These are phyloP conservation scores for Aethina tumida DNA, from an alignment of 1,140 invertebrate genomes.

Conservation along the genomic window DNA sequence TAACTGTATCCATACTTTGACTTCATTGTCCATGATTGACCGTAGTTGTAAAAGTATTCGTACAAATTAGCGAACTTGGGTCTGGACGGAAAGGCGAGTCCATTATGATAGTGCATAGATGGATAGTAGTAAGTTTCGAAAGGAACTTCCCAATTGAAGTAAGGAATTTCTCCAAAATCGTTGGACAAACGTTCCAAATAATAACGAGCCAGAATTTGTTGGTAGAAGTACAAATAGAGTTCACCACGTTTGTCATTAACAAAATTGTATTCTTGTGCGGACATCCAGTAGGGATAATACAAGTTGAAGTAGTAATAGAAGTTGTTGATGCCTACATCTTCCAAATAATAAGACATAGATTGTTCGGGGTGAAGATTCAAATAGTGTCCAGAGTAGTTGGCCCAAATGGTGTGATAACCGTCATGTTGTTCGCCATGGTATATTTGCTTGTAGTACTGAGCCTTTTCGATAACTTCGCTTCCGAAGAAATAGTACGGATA, in stretches of 20 bases:
- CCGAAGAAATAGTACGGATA: constrained; percentile 52
- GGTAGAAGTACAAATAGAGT: constrained; percentile 45
- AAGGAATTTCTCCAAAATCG: constrained; percentile 47
- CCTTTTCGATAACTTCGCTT: constrained; percentile 45
- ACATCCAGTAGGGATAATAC: constrained; percentile 53
- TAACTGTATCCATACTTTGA: constrained; percentile 14
- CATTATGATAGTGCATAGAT: constrained; percentile 52
- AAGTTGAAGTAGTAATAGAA: constrained; percentile 56
- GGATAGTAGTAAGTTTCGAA: constrained; percentile 53
- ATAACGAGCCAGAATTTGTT: constrained; percentile 51
- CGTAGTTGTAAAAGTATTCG: constrained; percentile 30
- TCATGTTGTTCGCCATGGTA: constrained; percentile 9
- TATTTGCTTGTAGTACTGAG: constrained; percentile 44
- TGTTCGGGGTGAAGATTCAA: constrained; percentile 33
- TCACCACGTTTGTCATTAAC: constrained; percentile 46
- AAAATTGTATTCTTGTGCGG: constrained; percentile 39
- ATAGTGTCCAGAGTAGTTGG: constrained; percentile 45
- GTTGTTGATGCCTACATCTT: constrained; percentile 59
- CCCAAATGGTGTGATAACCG: constrained; percentile 37
- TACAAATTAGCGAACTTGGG: constrained; percentile 38
- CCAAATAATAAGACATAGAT: constrained; percentile 56
- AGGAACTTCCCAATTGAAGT: constrained; percentile 43
- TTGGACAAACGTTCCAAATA: constrained; percentile 58
- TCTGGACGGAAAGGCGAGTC: constrained; percentile 51
- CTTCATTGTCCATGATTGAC: constrained; percentile 29